Evolutionary conservation across 2,888 invertebrate species (phyloP), one percentile per base, ranked within the genome.

Genomic region (Sminthurides aquaticus): DNA sequence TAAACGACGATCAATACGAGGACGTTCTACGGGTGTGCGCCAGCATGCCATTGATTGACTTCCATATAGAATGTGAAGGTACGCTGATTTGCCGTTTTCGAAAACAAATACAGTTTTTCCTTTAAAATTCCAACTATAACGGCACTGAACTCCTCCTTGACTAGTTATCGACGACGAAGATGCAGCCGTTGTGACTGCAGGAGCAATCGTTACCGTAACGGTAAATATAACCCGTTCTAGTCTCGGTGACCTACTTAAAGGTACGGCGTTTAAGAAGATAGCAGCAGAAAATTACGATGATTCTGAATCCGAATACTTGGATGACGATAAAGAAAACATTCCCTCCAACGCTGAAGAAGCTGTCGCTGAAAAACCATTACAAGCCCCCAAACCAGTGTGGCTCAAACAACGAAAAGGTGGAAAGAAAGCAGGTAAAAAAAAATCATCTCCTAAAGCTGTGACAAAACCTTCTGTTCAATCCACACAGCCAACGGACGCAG

Each of bases 111-210:
- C 2, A 49, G 29, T 22, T n/a, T 2, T 56, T 25, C 27, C 2
- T n/a, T 57, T n/a, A n/a, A n/a, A n/a, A n/a, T n/a, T n/a, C n/a
- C n/a, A n/a, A n/a, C n/a, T n/a, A n/a, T n/a, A n/a, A n/a, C n/a
- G n/a, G n/a, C n/a, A n/a, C n/a, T n/a, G 20, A 2, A 49, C 43
- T 58, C 29, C 11, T 57, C 8, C 5, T 62, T 67, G 81, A 81
- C 60, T 78, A 92, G 98, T 99, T 56, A 88, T 97, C 77, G 96
- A 96, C 76, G 99, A 99, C 79, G 99, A 99, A 78, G 96, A 97
- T 78, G 90, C 95, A 1, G 90, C 90, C 49, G 91, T 91, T 64
- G 95, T 98, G 66, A 99, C 99, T 0, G 96, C 97, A 15, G 95
- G 96, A 54, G 95, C 98, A 24, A 92, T 98, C 72, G 96, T 99